Base-by-base conservation (phyloP, 2,113 vertebrate genomes). In the Actenoides lindsayi region DNA sequence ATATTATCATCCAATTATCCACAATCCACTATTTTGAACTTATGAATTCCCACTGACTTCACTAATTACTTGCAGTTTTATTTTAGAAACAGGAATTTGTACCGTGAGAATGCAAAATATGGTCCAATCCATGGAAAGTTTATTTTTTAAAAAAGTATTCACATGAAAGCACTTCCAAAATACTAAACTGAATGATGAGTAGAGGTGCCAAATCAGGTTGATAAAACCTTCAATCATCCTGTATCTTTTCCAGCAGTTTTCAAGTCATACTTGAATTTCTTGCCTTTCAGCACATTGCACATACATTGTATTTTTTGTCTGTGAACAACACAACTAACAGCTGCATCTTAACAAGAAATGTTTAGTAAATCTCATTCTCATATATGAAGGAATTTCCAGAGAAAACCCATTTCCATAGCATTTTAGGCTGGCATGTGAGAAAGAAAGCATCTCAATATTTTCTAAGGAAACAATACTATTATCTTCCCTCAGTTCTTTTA, bases 271-370 rank as follows among this genome's bases (percentile, higher is more conserved):
- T 95, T 97, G 73, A 90, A 69, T 96, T 78, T 94, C 65, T 53
- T 97, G 76, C 87, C 83, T 97, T 95, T 97, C 93, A 95, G 87
- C 15, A 23, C 69, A 95, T 93, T 94, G 92, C 74, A 85, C 75
- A 85, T 57, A 64, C 35, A 5, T 74, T 79, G 68, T 75, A 54
- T 87, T 85, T 86, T 89, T 71, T 94, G 24, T 63, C 83, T 90
- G 75, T 54, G 83, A 93, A 60, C 76, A 97, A 81, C 39, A 70
- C 56, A 97, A 96, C 96, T 96, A 97, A 70, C 59, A 70, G 73
- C 82, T 92, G 31, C 57, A 80, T 14, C 56, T 96, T 97, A 95
- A 96, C 70, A 84, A 83, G 57, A 86, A 85, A 70, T 17, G 76
- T 93, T 96, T 75, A 70, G 27, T 88, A 94, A 87, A 96, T 92